Evolutionary conservation across 2,888 invertebrate species (phyloP).

Genomic region (Pharmacophagus antenor): DNA sequence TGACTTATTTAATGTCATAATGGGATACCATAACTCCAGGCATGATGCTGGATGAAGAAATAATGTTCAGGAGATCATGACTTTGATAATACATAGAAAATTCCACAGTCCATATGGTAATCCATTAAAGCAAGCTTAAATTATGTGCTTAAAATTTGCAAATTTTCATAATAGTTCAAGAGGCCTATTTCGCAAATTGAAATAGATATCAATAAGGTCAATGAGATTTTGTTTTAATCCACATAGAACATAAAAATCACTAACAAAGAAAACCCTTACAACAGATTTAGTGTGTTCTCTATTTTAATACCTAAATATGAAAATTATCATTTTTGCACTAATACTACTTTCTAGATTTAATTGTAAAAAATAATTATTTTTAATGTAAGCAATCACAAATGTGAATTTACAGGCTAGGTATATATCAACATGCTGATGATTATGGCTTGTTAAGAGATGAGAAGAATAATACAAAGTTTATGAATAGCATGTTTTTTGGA

Average conservation of each 20-base stretch:
- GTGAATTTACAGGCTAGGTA: conserved; percentile 82
- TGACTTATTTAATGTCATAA: too few species aligned
- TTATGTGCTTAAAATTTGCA: too few species aligned
- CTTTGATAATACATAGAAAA: not conserved
- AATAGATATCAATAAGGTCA: not conserved
- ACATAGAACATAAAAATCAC: not conserved
- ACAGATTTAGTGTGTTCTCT: not conserved
- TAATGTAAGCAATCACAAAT: not conserved
- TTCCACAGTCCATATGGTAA: not conserved
- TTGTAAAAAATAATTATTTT: not conserved
- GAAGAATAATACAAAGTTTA: conserved; percentile 84
- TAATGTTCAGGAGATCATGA: too few species aligned
- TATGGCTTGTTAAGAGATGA: conserved; percentile 82
- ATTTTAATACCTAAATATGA: not conserved
- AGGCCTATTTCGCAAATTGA: not conserved
- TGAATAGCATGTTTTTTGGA: conserved; percentile 86
- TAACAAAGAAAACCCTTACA: not conserved
- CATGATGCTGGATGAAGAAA: too few species aligned
- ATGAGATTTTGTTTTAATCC: not conserved
- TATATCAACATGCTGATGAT: conserved; percentile 87
- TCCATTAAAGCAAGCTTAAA: not conserved
- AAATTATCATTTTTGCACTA: not conserved
- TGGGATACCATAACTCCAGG: not conserved
- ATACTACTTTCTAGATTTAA: not conserved
- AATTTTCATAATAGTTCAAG: too few species aligned